Evolutionary conservation across 2,113 vertebrate species (phyloP).

Genomic region (Rostratula benghalensis): DNA sequence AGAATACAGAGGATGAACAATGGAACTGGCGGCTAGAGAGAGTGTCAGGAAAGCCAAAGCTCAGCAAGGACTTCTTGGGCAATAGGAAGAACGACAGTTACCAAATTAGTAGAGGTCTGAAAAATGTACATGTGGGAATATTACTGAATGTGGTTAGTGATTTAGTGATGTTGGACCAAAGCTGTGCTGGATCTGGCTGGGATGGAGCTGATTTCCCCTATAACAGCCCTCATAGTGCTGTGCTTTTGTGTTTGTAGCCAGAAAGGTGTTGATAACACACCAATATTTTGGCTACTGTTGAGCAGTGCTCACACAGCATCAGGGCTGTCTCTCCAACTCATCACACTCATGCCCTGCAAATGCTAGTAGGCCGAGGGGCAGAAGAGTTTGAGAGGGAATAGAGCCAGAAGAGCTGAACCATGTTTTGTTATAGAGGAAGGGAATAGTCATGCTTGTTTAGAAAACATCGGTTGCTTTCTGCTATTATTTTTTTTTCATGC

Average conservation of each 20-base stretch:
- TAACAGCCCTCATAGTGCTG: not conserved
- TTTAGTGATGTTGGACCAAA: not conserved
- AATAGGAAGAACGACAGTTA: not conserved
- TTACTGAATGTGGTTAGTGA: not conserved
- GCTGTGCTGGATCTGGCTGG: not conserved
- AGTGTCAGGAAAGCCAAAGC: not conserved
- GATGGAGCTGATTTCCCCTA: not conserved
- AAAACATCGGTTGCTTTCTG: not conserved
- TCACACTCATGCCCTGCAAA: fast-evolving
- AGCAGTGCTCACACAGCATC: not conserved
- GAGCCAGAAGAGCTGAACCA: not conserved
- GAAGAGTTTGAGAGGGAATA: not conserved
- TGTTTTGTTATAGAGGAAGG: conserved; percentile 24
- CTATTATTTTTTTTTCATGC: not conserved
- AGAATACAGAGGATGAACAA: not conserved
- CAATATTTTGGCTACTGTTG: not conserved
- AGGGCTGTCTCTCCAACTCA: not conserved
- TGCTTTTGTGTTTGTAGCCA: not conserved
- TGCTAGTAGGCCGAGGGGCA: not conserved
- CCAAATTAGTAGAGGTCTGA: not conserved
- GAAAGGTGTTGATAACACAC: not conserved
- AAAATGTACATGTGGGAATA: not conserved
- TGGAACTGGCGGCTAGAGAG: not conserved
- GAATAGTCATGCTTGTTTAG: not conserved
- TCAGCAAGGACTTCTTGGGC: not conserved